A percentile compares a stretch with the other conserved stretches of the same genome.
These are phyloP conservation scores for Cromileptes altivelis DNA, from an alignment of 2,113 vertebrate genomes.

Conservation along the genomic window DNA sequence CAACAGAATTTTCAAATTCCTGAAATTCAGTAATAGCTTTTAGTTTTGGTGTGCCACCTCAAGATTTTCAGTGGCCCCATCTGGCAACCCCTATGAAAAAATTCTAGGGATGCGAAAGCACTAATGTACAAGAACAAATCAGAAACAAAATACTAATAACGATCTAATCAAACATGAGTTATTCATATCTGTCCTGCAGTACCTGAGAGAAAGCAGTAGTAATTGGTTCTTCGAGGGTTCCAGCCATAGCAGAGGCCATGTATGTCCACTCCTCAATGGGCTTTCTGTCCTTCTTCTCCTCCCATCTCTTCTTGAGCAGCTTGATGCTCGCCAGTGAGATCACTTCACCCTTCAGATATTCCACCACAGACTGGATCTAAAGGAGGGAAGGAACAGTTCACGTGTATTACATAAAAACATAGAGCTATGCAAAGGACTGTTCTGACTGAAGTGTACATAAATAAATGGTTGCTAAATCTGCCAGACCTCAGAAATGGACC, in stretches of 20 bases:
- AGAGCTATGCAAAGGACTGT: not conserved
- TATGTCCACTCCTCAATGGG: conserved; percentile 79
- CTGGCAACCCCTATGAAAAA: too few relatives aligned
- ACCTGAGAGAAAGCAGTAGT: conserved; percentile 81
- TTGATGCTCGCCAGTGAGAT: conserved; percentile 31
- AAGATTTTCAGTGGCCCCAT: too few relatives aligned
- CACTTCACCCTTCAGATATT: conserved; percentile 69
- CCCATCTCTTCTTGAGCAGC: conserved; percentile 38
- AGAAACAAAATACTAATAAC: not conserved
- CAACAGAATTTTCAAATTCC: too few relatives aligned
- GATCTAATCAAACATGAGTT: accelerated
- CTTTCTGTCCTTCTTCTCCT: conserved; percentile 49
- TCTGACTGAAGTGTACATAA: not conserved
- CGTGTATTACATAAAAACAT: not conserved
- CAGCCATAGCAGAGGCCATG: conserved; percentile 67
- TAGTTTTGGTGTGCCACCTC: too few relatives aligned
- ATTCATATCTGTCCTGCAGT: not conserved
- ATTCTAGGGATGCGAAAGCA: too few relatives aligned
- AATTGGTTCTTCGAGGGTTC: conserved; percentile 64
- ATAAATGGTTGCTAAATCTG: too few relatives aligned
- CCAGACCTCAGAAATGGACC: conserved; percentile 58
- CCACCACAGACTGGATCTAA: conserved; percentile 74
- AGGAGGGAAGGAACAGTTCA: not conserved
- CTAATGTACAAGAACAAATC: not conserved
- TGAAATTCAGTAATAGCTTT: too few relatives aligned